Conservation (phyloP, 35 echinoderm and acorn worm genomes). For the Hemicentrotus pulcherrimus region DNA sequence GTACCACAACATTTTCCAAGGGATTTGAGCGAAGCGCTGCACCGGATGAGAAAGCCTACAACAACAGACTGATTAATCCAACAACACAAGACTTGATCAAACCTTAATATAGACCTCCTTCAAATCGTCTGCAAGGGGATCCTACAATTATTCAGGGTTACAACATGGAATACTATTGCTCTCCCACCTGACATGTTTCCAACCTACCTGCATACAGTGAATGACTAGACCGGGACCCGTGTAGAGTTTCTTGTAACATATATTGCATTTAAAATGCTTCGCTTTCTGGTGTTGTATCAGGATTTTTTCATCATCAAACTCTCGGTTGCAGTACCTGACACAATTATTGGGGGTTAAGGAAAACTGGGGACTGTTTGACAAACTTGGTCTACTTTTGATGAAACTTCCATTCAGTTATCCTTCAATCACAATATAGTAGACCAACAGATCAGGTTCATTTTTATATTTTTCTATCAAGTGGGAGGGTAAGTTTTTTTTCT, state of each 20-base stretch:
- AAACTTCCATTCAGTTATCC: neutral
- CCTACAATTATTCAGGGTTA: neutral
- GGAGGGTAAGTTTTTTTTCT: neutral
- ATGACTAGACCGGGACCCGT: slow-evolving; percentile 95
- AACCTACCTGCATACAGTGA: slow-evolving; percentile 98
- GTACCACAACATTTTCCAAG: too few species aligned
- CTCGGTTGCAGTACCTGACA: slow-evolving; percentile 97
- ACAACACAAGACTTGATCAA: too few species aligned
- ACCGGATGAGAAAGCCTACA: too few species aligned
- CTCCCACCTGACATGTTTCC: neutral
- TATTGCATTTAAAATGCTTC: slow-evolving; percentile 98
- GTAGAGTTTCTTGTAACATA: slow-evolving; percentile 97
- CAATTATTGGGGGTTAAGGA: slow-evolving; percentile 57
- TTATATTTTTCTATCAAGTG: neutral
- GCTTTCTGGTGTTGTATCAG: slow-evolving; percentile 98
- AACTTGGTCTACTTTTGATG: neutral
- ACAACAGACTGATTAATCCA: too few species aligned
- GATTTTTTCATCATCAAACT: slow-evolving; percentile 97
- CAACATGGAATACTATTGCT: neutral
- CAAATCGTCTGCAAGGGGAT: neutral
- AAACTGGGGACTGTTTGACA: neutral
- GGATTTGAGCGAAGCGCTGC: too few species aligned
- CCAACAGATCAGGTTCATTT: neutral
- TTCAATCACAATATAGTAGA: neutral
- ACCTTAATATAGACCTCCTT: too few species aligned